These are phyloP conservation scores for Cricetomys ansorgei DNA, from an alignment of 2,113 vertebrate species.

Conservation along the genomic window DNA sequence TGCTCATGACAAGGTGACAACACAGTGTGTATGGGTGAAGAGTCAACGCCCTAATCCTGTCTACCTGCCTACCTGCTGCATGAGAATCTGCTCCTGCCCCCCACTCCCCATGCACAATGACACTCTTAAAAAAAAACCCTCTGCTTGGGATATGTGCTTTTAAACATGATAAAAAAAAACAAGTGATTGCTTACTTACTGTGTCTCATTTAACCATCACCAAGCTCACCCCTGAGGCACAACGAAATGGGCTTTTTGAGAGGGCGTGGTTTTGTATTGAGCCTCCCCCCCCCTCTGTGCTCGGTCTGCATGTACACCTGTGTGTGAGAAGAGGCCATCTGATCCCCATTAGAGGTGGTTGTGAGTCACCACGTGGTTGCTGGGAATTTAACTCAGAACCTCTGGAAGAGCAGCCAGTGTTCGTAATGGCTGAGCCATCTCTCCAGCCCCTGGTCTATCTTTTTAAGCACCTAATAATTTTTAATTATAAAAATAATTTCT, in stretches of 20 bases:
- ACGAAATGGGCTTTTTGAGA: not conserved
- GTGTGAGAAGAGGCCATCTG: no score
- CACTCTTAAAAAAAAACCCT: not conserved
- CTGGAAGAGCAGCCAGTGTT: no score
- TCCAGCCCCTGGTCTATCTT: no score
- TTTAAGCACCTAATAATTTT: not conserved
- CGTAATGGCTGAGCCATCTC: no score
- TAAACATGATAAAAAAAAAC: not conserved
- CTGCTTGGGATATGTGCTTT: not conserved
- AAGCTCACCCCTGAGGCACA: accelerated
- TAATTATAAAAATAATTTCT: no score
- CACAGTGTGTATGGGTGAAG: not conserved
- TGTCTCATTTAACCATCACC: accelerated
- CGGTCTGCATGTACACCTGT: no score
- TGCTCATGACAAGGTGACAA: not conserved
- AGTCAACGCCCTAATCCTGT: no score
- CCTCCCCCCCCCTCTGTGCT: no score
- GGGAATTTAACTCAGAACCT: no score
- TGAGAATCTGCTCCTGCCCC: not conserved
- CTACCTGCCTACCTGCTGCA: no score
- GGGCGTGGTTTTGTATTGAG: not conserved
- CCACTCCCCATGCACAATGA: not conserved
- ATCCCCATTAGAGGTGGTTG: no score
- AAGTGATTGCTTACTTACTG: not conserved
- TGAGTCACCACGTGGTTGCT: no score